Evolutionary conservation across 2,888 invertebrate species (phyloP).

Genomic region (Cerceris rybyensis): DNA sequence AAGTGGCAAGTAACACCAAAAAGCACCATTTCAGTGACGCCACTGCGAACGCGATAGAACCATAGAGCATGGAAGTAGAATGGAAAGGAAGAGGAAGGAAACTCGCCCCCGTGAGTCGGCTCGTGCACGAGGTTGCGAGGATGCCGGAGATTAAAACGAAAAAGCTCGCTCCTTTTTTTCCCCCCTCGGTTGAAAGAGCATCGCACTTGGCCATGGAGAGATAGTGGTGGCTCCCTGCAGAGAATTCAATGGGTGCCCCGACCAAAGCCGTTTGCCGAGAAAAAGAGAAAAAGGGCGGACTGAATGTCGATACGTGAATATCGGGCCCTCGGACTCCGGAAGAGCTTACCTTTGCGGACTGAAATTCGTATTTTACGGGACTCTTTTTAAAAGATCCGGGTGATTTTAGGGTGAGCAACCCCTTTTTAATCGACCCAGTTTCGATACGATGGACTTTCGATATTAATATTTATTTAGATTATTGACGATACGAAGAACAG

Average conservation of each 20-base stretch:
- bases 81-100: slow-evolving; percentile 52
- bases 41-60: slow-evolving; percentile 24
- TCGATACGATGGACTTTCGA: no score
- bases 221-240: slow-evolving; percentile 49
- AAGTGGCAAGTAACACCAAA: slow-evolving; percentile 2
- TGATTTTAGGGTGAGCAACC: no score
- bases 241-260: slow-evolving; percentile 60
- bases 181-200: slow-evolving; percentile 57
- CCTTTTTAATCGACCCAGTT: no score
- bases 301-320: slow-evolving; percentile 18
- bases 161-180: slow-evolving; percentile 43
- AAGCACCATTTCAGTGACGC: slow-evolving; percentile 16
- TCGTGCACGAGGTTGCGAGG: slow-evolving; percentile 60
- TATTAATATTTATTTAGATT: no score
- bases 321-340: slow-evolving; percentile 26
- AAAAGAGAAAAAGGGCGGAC: slow-evolving; percentile 32
- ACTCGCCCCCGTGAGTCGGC: slow-evolving; percentile 48
- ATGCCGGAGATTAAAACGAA: slow-evolving; percentile 67
- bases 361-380: no score
- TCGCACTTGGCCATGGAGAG: slow-evolving; percentile 47
- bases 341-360: slow-evolving; percentile 16
- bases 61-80: slow-evolving; percentile 14
- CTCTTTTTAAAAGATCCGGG: no score
- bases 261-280: slow-evolving; percentile 46
- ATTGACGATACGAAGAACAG: no score